A percentile compares a stretch with the other conserved stretches of the same genome.
Conservation (phyloP, 2,113 vertebrate genomes). For the Panthera leo region DNA sequence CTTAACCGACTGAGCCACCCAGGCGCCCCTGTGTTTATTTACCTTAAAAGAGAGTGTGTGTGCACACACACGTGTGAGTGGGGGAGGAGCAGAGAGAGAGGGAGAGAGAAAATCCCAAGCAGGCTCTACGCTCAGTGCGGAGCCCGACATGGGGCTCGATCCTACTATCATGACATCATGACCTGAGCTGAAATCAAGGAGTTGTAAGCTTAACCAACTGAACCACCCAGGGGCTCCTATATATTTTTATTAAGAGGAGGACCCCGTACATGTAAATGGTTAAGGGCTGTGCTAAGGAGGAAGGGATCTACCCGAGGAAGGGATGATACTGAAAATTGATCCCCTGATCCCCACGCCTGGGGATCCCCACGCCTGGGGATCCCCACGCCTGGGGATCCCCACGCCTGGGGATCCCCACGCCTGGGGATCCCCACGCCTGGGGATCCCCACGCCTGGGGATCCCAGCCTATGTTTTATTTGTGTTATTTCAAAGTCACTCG, state of each 20-base stretch:
- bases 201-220: too few relatives aligned
- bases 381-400: rapidly evolving
- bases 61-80: too few relatives aligned
- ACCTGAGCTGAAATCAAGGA: too few relatives aligned
- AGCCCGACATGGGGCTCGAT: too few relatives aligned
- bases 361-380: rapidly evolving
- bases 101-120: too few relatives aligned
- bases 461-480: not conserved
- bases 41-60: too few relatives aligned
- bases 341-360: rapidly evolving
- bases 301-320: not conserved
- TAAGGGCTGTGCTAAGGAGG: not conserved
- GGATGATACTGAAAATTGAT: not conserved
- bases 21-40: too few relatives aligned
- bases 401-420: rapidly evolving
- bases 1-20: too few relatives aligned
- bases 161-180: too few relatives aligned
- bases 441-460: rapidly evolving
- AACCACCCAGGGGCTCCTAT: too few relatives aligned
- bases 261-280: rapidly evolving
- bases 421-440: rapidly evolving
- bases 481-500: not conserved
- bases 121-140: too few relatives aligned
- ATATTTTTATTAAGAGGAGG: not conserved
- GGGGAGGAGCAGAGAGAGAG: too few relatives aligned